Evolutionary conservation across 1,140 invertebrate genomes (phyloP), one percentile per base, ranked within the genome.

Genomic region (Drusus annulatus): DNA sequence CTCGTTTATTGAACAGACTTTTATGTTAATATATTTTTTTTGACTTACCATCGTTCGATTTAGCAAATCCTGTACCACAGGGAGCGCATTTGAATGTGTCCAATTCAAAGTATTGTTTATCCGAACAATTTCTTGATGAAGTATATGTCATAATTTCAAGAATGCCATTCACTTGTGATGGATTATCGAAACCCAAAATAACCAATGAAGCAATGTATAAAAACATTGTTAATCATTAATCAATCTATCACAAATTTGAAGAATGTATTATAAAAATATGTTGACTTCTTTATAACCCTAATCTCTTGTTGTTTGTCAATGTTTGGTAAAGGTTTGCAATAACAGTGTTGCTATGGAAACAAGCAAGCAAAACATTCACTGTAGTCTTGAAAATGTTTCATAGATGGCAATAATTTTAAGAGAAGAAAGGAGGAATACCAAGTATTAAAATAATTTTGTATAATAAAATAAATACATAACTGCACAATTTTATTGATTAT

Each of bases 101-200:
- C 52, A 73, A 25, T 62, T 83, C 77, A 63, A 81, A 81, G 78
- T 81, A 83, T 60, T 83, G 76, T 62, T 50, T 71, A 36, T 69
- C 77, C 1, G 76, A 77, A 68, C 82, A 83, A 83, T 81, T 83
- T 15, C 74, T 75, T n/a, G 31, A 28, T 10, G 79, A 36, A 21
- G 54, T 36, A 51, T 68, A 83, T 19, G 76, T 58, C 51, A 71
- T 19, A 7, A 81, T 79, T 58, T 83, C 82, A 63, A 62, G 75
- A 56, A 78, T 36, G 4, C 76, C 21, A 13, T 51, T 16, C 13
- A 77, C 58, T 25, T n/a, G 8, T 28, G 16, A 65, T 15, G 25
- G 28, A 65, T 65, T 31, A 16, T 28, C 25, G 10, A 65, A 7
- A 65, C 17, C 13, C 8, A 60, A 23, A 13, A 60, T 21, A 60